phyloP scores from a whole-genome alignment of 2,888 invertebrate species.

The Parnassius glacialis region DNA sequence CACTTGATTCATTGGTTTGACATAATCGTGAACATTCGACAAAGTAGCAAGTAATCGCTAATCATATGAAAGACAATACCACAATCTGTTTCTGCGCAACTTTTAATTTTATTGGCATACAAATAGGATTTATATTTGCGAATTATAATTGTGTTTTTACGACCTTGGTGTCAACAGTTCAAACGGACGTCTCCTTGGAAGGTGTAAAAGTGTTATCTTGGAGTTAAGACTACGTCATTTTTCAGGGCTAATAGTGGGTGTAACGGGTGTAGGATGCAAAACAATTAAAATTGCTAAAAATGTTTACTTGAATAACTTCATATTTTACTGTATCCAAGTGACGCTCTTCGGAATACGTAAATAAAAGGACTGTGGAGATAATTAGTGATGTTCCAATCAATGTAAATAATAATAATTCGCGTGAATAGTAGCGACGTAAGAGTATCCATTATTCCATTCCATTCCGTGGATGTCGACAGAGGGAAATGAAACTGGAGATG shows the following conservation, averaged over 20 bases:
- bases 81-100: not conserved
- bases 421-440: too few species aligned
- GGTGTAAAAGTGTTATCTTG: constrained; percentile 50
- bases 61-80: constrained; percentile 17
- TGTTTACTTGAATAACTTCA: constrained; percentile 2
- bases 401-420: too few species aligned
- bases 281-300: constrained; percentile 20
- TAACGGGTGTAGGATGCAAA: constrained; percentile 20
- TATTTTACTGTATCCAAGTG: too few species aligned
- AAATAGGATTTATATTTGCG: not conserved
- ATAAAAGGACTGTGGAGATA: too few species aligned
- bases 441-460: too few species aligned
- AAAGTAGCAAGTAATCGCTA: constrained; percentile 32
- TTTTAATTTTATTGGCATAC: not conserved
- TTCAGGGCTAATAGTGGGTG: constrained; percentile 24
- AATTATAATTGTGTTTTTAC: not conserved
- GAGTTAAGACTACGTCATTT: constrained; percentile 27
- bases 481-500: too few species aligned
- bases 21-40: constrained; percentile 27
- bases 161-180: constrained; percentile 30
- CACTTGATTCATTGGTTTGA: constrained; percentile 28
- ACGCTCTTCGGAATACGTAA: too few species aligned
- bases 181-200: constrained; percentile 45
- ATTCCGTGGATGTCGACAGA: too few species aligned
- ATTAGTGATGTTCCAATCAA: too few species aligned